These are phyloP conservation scores for Napeogenes sylphis DNA, from an alignment of 2,888 invertebrate genomes.

Conservation along the genomic window DNA sequence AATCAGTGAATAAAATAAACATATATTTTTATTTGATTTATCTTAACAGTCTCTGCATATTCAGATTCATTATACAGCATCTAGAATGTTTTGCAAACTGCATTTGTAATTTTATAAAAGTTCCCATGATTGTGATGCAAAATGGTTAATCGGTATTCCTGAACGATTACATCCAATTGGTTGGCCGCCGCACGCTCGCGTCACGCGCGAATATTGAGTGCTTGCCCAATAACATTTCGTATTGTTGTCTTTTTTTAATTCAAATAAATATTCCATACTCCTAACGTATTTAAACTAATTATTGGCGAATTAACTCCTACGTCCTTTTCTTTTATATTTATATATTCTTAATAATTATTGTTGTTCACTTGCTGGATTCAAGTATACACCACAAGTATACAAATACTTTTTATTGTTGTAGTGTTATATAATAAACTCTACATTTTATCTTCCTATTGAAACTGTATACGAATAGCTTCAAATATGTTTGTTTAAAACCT, in stretches of 20 bases:
- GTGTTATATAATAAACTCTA: too few species aligned
- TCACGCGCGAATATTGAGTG: slow-evolving; percentile 70
- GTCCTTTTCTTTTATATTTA: too few species aligned
- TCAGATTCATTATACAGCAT: not conserved
- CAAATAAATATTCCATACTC: slow-evolving; percentile 26
- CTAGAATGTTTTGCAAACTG: not conserved
- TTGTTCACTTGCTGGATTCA: too few species aligned
- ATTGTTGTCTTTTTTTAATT: slow-evolving; percentile 32
- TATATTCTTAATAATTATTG: too few species aligned
- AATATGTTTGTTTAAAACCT: slow-evolving; percentile 66
- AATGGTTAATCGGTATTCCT: slow-evolving; percentile 68
- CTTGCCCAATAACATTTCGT: slow-evolving; percentile 49
- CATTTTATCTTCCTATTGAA: too few species aligned
- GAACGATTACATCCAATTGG: slow-evolving; percentile 72
- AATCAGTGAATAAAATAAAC: too few species aligned
- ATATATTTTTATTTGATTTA: too few species aligned
- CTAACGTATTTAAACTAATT: slow-evolving; percentile 8
- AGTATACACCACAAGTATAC: too few species aligned
- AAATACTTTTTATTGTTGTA: too few species aligned
- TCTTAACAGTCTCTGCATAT: too few species aligned
- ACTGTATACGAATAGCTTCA: slow-evolving; percentile 29
- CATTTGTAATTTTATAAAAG: slow-evolving; percentile 26
- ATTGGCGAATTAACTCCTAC: too few species aligned
- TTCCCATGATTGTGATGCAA: slow-evolving; percentile 75
- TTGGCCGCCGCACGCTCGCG: slow-evolving; percentile 51